A percentile compares a stretch with the other conserved stretches of the same genome.
Evolutionary conservation across 1,140 invertebrate species (phyloP).

Genomic region (Neomicropteryx cornuta): DNA sequence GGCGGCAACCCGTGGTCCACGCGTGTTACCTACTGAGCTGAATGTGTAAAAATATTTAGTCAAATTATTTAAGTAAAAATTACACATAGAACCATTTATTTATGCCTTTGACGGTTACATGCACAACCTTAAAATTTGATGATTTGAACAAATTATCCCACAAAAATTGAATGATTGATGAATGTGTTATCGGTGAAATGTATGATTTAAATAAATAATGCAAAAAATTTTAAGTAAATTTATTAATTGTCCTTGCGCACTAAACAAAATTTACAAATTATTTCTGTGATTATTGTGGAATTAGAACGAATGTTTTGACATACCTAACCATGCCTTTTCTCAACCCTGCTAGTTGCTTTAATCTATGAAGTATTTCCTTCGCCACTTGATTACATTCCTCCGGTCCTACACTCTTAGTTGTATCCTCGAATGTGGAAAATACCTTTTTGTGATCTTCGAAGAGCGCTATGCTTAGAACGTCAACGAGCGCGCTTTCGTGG

Average conservation of each 20-base stretch:
- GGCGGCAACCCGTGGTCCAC: too few species aligned
- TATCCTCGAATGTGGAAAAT: conserved; percentile 15
- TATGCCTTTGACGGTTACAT: too few species aligned
- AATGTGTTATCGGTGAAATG: too few species aligned
- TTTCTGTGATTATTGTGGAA: background rate
- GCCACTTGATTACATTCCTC: conserved; percentile 26
- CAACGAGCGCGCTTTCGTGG: conserved; percentile 41
- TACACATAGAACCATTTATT: too few species aligned
- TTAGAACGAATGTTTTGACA: conserved; percentile 11
- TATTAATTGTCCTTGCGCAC: background rate
- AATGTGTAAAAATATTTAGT: too few species aligned
- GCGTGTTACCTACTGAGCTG: too few species aligned
- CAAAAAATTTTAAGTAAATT: too few species aligned
- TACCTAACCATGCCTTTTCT: conserved; percentile 28
- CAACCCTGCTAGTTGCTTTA: conserved; percentile 30
- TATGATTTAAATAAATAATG: too few species aligned
- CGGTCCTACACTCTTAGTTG: conserved; percentile 17
- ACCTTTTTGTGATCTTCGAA: conserved; percentile 43
- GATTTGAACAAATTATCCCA: too few species aligned
- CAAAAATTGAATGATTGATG: too few species aligned
- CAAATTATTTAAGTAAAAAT: too few species aligned
- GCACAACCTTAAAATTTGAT: too few species aligned
- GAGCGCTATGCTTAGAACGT: conserved; percentile 43
- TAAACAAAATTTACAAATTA: conserved; percentile 1
- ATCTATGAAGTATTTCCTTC: conserved; percentile 21